These are phyloP conservation scores for Emydura subglobosa DNA, from an alignment of 2,113 vertebrate genomes.

Conservation along the genomic window DNA sequence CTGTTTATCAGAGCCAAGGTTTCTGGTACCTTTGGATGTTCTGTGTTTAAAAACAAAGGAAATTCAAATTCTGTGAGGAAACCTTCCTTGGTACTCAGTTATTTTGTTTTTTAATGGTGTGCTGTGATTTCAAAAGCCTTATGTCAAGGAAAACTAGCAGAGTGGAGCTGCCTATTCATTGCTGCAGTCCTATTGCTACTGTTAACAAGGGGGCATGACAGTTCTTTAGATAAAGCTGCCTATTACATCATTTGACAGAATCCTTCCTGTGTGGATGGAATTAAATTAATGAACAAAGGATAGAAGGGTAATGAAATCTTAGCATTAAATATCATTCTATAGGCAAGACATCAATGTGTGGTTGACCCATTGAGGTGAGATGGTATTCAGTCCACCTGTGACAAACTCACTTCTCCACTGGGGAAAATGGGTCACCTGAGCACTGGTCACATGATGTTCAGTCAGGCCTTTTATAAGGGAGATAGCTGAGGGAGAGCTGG, in stretches of 20 bases:
- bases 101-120: not conserved
- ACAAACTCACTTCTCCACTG: not conserved
- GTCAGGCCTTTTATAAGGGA: not conserved
- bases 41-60: not conserved
- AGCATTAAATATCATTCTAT: not conserved
- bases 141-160: slow-evolving; percentile 10
- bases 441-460: not conserved
- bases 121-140: not conserved
- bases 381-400: not conserved
- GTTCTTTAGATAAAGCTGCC: not conserved
- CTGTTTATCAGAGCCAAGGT: not conserved
- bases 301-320: not conserved
- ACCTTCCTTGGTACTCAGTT: not conserved
- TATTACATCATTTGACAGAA: not conserved
- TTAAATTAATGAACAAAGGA: not conserved
- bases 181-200: not conserved
- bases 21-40: not conserved
- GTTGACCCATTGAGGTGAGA: not conserved
- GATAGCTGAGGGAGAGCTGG: not conserved
- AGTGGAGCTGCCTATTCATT: slow-evolving; percentile 10
- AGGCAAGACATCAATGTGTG: not conserved
- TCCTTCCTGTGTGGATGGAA: not conserved
- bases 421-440: not conserved
- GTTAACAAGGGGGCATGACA: slow-evolving; percentile 28
- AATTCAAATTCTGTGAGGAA: not conserved